Evolutionary conservation across 2,797 vertebrate species (phyloP).

Genomic region (Brachyrhaphis roseni): DNA sequence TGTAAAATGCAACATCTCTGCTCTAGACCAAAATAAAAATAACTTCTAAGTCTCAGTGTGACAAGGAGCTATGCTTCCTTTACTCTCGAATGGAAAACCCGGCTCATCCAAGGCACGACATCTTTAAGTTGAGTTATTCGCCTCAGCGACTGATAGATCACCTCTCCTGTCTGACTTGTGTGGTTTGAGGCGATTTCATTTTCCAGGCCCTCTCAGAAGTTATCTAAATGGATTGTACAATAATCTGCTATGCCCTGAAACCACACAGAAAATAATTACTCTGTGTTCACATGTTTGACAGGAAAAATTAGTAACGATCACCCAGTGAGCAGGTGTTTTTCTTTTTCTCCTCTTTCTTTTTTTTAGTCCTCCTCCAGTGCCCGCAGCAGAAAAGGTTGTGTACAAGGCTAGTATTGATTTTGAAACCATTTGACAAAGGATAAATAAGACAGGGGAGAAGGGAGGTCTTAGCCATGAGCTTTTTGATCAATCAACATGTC

Average conservation of each 20-base stretch:
- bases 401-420: constrained; percentile 95
- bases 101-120: constrained; percentile 45
- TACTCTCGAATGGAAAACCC: constrained; percentile 33
- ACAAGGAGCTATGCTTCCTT: constrained; percentile 29
- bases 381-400: constrained; percentile 86
- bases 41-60: constrained; percentile 10
- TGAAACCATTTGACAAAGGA: constrained; percentile 94
- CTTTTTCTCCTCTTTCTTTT: constrained; percentile 49
- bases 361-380: constrained; percentile 64
- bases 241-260: constrained; percentile 84
- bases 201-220: constrained; percentile 75
- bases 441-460: constrained; percentile 93
- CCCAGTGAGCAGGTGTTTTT: constrained; percentile 88
- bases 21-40: constrained; percentile 33
- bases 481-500: constrained; percentile 99
- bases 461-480: constrained; percentile 94
- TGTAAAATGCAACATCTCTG: constrained; percentile 10
- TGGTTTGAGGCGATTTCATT: constrained; percentile 83
- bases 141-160: constrained; percentile 77
- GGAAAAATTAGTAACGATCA: constrained; percentile 90
- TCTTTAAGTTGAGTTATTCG: constrained; percentile 77
- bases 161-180: constrained; percentile 68
- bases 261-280: constrained; percentile 85
- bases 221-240: constrained; percentile 88
- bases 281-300: constrained; percentile 90